phyloP scores from a whole-genome alignment of 2,888 invertebrate genomes.

The Lutraria lutraria region DNA sequence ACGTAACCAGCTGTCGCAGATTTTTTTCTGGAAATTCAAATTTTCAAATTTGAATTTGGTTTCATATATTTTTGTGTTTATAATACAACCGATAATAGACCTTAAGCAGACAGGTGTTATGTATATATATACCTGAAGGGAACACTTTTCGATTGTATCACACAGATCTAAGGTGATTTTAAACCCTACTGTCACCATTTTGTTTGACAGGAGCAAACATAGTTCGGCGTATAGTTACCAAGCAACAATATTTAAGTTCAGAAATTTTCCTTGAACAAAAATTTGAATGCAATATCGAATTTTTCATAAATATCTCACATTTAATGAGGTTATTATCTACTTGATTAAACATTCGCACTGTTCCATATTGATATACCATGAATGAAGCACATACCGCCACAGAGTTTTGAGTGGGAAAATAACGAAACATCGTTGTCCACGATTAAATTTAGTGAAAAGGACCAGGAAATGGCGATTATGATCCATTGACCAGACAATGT shows the following conservation, averaged over 20 bases:
- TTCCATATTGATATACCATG: background rate
- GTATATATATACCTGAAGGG: background rate
- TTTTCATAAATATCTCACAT: constrained; percentile 10
- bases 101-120: background rate
- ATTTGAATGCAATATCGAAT: background rate
- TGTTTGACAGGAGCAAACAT: constrained; percentile 1
- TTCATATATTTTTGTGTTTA: background rate
- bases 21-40: background rate
- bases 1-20: background rate
- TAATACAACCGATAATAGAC: background rate
- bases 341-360: constrained; percentile 7
- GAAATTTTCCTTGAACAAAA: background rate
- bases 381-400: background rate
- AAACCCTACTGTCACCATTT: constrained; percentile 3
- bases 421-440: background rate
- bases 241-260: constrained; percentile 4
- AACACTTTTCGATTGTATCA: background rate
- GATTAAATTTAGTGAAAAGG: background rate
- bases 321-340: constrained; percentile 14
- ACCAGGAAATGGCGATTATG: constrained; percentile 14
- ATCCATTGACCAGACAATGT: constrained; percentile 9
- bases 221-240: background rate
- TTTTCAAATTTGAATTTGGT: constrained; percentile 1
- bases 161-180: background rate
- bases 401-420: constrained; percentile 14